phyloP scores from a whole-genome alignment of 2,888 invertebrate species.

The Napeogenes inachia region DNA sequence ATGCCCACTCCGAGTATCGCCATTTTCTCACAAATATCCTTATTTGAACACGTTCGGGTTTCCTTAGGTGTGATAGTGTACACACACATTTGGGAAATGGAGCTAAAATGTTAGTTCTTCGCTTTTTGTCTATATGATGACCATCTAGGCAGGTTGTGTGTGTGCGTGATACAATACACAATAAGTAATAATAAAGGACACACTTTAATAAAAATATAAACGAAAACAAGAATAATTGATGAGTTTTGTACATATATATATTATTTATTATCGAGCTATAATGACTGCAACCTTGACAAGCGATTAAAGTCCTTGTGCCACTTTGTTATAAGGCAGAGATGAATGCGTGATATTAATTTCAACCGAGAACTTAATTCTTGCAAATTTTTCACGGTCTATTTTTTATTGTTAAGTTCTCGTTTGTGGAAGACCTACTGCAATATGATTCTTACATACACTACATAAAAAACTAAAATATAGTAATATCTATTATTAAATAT shows the following conservation, averaged over 20 bases:
- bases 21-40: conserved; percentile 34
- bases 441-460: too few species aligned
- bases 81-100: conserved; percentile 11
- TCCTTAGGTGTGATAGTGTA: conserved; percentile 28
- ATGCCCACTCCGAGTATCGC: conserved; percentile 24
- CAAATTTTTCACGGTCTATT: conserved; percentile 1
- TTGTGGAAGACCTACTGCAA: too few species aligned
- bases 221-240: conserved; percentile 4
- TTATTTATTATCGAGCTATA: conserved; percentile 11
- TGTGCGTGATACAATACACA: not conserved
- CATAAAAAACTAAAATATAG: too few species aligned
- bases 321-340: conserved; percentile 10
- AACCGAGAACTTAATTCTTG: conserved; percentile 1
- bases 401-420: too few species aligned
- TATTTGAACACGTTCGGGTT: conserved; percentile 29
- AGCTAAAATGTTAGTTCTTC: conserved; percentile 1
- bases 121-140: not conserved
- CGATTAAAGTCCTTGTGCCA: conserved; percentile 21
- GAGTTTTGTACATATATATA: not conserved
- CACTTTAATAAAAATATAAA: not conserved
- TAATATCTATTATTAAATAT: too few species aligned
- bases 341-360: conserved; percentile 4
- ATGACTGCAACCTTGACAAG: conserved; percentile 18
- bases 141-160: not conserved
- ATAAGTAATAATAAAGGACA: not conserved